A percentile compares a stretch with the other conserved stretches of the same genome.
phyloP scores from a whole-genome alignment of 2,888 invertebrate genomes.

The Lysandra bellargus region DNA sequence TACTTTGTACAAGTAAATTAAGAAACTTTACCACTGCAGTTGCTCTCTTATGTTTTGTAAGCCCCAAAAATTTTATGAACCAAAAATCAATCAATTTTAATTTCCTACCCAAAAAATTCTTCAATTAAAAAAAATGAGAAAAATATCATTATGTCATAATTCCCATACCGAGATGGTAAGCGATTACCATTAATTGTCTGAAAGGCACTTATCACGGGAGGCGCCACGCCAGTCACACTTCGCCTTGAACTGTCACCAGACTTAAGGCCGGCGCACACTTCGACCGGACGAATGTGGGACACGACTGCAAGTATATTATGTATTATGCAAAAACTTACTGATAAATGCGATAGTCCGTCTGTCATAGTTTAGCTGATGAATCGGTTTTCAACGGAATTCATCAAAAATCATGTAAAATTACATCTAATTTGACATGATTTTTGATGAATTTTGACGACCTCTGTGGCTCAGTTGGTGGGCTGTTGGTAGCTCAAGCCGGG shows the following conservation, averaged over 20 bases:
- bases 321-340: constrained; percentile 47
- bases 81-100: too few relatives aligned
- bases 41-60: too few relatives aligned
- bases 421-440: too few relatives aligned
- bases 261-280: constrained; percentile 55
- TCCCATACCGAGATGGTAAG: not conserved
- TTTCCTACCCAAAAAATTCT: too few relatives aligned
- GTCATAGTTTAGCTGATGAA: not conserved
- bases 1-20: too few relatives aligned
- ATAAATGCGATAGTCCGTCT: not conserved
- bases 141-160: not conserved
- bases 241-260: constrained; percentile 67
- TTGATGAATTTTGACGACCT: too few relatives aligned
- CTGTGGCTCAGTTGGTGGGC: too few relatives aligned
- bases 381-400: not conserved
- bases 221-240: constrained; percentile 45
- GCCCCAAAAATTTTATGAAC: too few relatives aligned
- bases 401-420: too few relatives aligned
- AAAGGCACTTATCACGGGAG: constrained; percentile 37
- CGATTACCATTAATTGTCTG: constrained; percentile 4
- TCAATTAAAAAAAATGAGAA: too few relatives aligned
- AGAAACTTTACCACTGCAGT: too few relatives aligned
- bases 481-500: too few relatives aligned
- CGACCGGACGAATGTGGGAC: constrained; percentile 63
- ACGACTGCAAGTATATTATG: constrained; percentile 42